Evolutionary conservation across 2,113 vertebrate genomes (phyloP).

Genomic region (Pachypanchax playfairii): DNA sequence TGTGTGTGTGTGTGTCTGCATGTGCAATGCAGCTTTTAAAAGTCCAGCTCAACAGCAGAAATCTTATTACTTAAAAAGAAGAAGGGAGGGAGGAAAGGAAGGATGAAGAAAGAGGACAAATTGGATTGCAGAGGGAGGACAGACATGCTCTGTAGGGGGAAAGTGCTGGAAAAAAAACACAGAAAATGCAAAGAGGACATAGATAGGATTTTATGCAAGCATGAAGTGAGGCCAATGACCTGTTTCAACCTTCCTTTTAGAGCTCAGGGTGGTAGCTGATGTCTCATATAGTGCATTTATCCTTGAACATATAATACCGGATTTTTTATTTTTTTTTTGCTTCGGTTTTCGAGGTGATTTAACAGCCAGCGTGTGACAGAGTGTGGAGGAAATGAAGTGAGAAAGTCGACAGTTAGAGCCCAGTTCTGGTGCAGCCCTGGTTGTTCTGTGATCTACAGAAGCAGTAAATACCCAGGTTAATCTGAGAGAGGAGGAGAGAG

Average conservation of each 20-base stretch:
- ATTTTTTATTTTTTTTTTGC: constrained; percentile 33
- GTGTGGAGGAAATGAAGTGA: constrained; percentile 30
- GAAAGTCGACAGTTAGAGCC: constrained; percentile 30
- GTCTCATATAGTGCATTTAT: constrained; percentile 2
- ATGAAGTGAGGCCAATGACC: constrained; percentile 8
- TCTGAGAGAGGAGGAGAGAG: constrained; percentile 45
- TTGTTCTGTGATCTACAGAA: constrained; percentile 51
- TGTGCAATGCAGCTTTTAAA: constrained; percentile 28
- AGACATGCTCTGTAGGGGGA: constrained; percentile 25
- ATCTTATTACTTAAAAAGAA: constrained; percentile 69
- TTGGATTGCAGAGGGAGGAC: constrained; percentile 53
- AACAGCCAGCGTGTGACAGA: constrained; percentile 13
- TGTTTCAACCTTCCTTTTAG: constrained; percentile 1
- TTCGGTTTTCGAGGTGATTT: constrained; percentile 34
- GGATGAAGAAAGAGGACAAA: constrained; percentile 52
- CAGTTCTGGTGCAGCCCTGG: constrained; percentile 31
- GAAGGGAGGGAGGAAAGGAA: constrained; percentile 28
- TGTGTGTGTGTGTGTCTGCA: constrained; percentile 13
- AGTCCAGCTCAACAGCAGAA: constrained; percentile 55
- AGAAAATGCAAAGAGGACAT: not conserved
- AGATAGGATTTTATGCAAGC: not conserved
- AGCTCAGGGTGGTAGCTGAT: constrained; percentile 2
- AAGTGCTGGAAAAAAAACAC: constrained; percentile 6
- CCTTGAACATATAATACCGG: constrained; percentile 19
- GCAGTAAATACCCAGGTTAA: constrained; percentile 61